A percentile compares a stretch with the other conserved stretches of the same genome.
phyloP scores from a whole-genome alignment of 2,113 vertebrate species.

The Microcebus murinus region DNA sequence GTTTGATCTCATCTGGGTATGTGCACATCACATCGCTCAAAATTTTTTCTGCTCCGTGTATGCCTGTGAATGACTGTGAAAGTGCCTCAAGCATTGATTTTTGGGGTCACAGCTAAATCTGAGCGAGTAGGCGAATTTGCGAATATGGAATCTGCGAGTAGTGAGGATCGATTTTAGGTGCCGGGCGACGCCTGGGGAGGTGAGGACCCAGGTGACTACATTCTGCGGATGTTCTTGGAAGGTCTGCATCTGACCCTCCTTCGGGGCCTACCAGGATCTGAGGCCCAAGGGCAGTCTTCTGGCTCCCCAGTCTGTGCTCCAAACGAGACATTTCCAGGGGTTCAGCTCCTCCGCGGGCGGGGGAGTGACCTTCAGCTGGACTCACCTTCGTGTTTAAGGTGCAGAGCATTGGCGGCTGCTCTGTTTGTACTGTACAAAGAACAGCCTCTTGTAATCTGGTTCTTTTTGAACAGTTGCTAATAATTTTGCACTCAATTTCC shows the following conservation, averaged over 20 bases:
- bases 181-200: neutral
- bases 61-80: accelerated
- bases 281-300: neutral
- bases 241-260: neutral
- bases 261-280: neutral
- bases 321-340: neutral
- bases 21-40: accelerated
- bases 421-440: conserved; percentile 66
- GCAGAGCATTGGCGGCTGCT: neutral
- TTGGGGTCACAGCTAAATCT: neutral
- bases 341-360: neutral
- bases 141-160: neutral
- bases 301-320: neutral
- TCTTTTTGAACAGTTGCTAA: conserved; percentile 81
- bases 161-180: neutral
- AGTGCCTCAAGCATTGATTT: neutral
- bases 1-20: neutral
- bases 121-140: neutral
- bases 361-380: conserved; percentile 39
- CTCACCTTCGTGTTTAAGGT: conserved; percentile 45
- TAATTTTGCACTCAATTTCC: conserved; percentile 84
- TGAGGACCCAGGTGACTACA: neutral
- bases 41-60: neutral
- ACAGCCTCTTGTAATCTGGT: conserved; percentile 76
- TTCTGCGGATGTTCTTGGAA: neutral